phyloP scores from a whole-genome alignment of 2,113 vertebrate species.

The Alexandromys fortis region DNA sequence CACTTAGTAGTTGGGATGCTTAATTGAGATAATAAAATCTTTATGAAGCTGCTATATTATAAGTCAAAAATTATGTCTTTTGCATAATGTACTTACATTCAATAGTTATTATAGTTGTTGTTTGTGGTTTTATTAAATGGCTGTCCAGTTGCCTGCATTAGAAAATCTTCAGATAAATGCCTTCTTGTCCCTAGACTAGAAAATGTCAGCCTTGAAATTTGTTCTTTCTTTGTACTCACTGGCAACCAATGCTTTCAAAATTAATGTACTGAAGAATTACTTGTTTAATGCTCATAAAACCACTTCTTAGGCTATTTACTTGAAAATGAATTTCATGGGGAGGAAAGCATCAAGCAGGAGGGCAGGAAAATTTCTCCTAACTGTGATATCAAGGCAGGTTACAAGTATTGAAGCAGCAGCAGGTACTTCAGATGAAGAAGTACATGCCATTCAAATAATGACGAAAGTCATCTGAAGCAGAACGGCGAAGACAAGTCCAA shows the following conservation, averaged over 20 bases:
- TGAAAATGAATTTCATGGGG: constrained; percentile 65
- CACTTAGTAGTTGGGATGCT: constrained; percentile 48
- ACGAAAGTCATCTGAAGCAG: constrained; percentile 51
- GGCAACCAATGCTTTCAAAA: constrained; percentile 62
- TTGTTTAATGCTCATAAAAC: constrained; percentile 72
- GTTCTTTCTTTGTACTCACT: constrained; percentile 58
- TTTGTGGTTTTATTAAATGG: constrained; percentile 57
- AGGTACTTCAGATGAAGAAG: constrained; percentile 65
- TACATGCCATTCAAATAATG: constrained; percentile 57
- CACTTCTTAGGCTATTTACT: constrained; percentile 73
- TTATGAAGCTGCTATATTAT: constrained; percentile 36
- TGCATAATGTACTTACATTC: constrained; percentile 40
- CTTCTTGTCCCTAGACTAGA: constrained; percentile 48
- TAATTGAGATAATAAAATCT: constrained; percentile 59
- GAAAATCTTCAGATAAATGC: constrained; percentile 45
- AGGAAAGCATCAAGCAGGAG: constrained; percentile 60
- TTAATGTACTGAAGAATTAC: constrained; percentile 72
- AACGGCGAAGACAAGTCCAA: constrained; percentile 56
- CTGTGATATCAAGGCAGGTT: constrained; percentile 52
- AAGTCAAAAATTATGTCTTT: constrained; percentile 58
- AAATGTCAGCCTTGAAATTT: constrained; percentile 62
- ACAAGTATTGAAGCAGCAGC: constrained; percentile 63
- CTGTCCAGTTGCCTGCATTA: constrained; percentile 51
- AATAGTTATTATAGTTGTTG: constrained; percentile 43
- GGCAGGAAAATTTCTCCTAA: constrained; percentile 67